Evolutionary conservation across 2,888 invertebrate genomes (phyloP).

Genomic region (Tachystola acroxantha): DNA sequence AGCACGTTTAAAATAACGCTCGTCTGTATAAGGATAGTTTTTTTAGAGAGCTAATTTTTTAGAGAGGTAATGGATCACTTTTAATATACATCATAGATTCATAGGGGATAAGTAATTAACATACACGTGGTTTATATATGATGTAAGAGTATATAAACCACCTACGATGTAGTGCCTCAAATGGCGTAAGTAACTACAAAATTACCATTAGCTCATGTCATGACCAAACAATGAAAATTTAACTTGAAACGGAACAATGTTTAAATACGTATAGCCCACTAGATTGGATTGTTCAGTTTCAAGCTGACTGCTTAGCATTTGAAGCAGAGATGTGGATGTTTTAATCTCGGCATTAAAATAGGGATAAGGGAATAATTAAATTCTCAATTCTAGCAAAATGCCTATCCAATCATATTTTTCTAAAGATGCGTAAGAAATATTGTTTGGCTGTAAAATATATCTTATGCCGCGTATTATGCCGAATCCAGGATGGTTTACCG

Average conservation of each 20-base stretch:
- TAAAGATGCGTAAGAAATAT: neutral
- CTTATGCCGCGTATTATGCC: no score
- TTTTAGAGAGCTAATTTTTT: no score
- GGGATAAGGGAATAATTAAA: neutral
- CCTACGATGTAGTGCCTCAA: neutral
- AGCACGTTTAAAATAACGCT: no score
- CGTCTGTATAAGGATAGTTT: no score
- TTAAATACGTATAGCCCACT: neutral
- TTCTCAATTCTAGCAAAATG: neutral
- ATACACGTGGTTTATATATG: no score
- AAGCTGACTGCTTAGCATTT: constrained; percentile 19
- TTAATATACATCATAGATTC: no score
- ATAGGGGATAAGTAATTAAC: no score
- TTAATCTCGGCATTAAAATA: constrained; percentile 24
- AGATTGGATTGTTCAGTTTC: constrained; percentile 18
- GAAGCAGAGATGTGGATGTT: constrained; percentile 40
- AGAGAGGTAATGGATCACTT: no score
- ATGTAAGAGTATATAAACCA: neutral
- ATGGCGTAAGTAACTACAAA: neutral
- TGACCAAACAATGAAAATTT: constrained; percentile 18
- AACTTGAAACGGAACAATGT: constrained; percentile 22
- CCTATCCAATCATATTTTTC: neutral
- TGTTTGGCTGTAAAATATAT: no score
- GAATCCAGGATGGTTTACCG: no score
- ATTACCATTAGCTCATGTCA: constrained; percentile 13